Base-by-base conservation (phyloP, 1,140 invertebrate species). In the Globodera rostochiensis region DNA sequence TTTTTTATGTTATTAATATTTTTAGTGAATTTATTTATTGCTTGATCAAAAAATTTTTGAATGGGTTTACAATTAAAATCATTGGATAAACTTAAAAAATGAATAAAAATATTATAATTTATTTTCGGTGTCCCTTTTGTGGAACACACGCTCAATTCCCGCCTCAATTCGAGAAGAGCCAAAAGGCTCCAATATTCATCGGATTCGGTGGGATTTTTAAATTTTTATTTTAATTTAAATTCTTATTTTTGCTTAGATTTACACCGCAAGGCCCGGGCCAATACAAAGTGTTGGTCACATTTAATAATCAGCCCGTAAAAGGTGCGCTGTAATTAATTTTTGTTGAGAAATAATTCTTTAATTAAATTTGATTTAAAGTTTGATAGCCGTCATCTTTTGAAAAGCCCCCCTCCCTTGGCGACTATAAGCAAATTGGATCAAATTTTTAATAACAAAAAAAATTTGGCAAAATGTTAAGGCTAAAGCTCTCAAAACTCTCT, bases 291-390 rank as follows among this genome's bases (percentile, higher is more conserved):
- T 96, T 96, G 88, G 93, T 97, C 19, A 96, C 95, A 87, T 98
- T 97, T 90, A 98, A 98, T 90, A 95, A 95, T 6, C 94, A 94
- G 84, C 95, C 97, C 88, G 94, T 98, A n/a, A 94, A 95, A 92
- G 77, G 83, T 84, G 49, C 36, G 6, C 7, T 60, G 6, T 15
- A 64, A 64, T 19, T 64, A 5, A 53, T 64, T 11, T 2, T 64
- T 64, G 25, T 75, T n/a, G n/a, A n/a, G n/a, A n/a, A n/a, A n/a
- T 45, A 6, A 4, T 75, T 75, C 13, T 45, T 53, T 19, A n/a
- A 53, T 50, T 74, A 74, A 36, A 11, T 74, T 74, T 57, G 11
- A 46, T 74, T 53, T 3, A 8, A 8, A 36, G 8, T 74, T 74
- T 74, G 19, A 50, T n/a, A 36, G 45, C 47, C 45, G 25, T 50